Evolutionary conservation across 2,888 invertebrate genomes (phyloP).

Genomic region (Sylvicola cinctus): DNA sequence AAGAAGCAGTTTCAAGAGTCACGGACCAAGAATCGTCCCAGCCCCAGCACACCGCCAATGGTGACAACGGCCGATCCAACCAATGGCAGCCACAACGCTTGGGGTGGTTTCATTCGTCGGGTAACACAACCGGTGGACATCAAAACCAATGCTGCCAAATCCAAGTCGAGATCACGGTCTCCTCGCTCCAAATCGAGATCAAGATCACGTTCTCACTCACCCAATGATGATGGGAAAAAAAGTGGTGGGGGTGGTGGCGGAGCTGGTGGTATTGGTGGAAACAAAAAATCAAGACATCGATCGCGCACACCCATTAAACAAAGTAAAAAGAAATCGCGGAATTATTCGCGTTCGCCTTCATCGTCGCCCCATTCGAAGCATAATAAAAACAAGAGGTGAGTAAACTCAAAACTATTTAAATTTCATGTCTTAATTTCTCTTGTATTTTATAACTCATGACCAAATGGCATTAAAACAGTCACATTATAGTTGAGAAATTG

Average conservation of each 20-base stretch:
- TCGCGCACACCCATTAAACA: conserved; percentile 14
- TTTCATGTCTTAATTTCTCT: not conserved
- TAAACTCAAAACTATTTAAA: not conserved
- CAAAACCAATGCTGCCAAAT: conserved; percentile 12
- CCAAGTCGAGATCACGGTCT: conserved; percentile 14
- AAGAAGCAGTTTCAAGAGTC: conserved; percentile 41
- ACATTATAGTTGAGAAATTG: no score
- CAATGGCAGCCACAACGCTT: conserved; percentile 38
- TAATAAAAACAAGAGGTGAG: conserved; percentile 16
- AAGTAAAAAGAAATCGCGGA: conserved; percentile 21
- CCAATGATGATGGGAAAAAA: conserved; percentile 9
- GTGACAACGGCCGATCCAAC: conserved; percentile 31
- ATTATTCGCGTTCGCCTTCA: conserved; percentile 20
- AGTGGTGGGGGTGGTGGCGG: not conserved
- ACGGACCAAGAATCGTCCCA: conserved; percentile 19
- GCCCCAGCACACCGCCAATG: conserved; percentile 21
- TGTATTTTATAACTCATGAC: no score
- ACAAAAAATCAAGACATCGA: conserved; percentile 11
- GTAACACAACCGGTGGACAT: conserved; percentile 13
- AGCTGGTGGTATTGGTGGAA: conserved; percentile 8
- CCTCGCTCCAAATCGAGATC: conserved; percentile 15
- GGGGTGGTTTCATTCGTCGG: conserved; percentile 44
- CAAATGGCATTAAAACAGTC: no score
- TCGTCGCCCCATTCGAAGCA: conserved; percentile 23
- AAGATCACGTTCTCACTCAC: conserved; percentile 18